Conservation (phyloP, 2,797 vertebrate genomes). For the Hyperoplus immaculatus region DNA sequence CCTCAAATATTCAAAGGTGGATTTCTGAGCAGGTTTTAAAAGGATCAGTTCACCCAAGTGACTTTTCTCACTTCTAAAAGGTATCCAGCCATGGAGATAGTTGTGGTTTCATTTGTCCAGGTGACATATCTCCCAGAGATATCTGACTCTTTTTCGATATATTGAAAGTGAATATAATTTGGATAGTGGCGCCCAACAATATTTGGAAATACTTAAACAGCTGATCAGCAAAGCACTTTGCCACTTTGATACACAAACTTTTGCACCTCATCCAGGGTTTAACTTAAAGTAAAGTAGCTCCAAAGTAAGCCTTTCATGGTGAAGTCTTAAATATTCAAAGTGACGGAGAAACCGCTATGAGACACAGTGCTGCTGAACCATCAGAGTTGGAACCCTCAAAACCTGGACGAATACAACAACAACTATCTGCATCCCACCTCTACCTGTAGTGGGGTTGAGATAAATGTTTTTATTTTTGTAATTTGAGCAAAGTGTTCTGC, state of each 20-base stretch:
- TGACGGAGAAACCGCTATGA: background rate
- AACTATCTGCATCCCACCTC: background rate
- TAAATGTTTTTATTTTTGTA: background rate
- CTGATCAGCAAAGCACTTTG: background rate
- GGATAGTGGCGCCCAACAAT: background rate
- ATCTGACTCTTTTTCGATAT: background rate
- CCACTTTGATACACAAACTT: background rate
- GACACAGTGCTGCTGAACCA: background rate
- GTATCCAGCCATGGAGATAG: background rate
- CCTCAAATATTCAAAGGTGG: background rate
- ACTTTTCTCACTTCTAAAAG: background rate
- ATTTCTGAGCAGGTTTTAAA: conserved; percentile 10
- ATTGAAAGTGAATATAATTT: background rate
- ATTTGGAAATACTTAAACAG: too few relatives aligned
- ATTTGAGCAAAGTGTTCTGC: conserved; percentile 3
- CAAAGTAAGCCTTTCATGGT: background rate
- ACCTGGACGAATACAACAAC: background rate
- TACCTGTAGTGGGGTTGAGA: background rate
- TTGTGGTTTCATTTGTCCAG: background rate
- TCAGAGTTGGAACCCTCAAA: background rate
- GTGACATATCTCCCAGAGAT: background rate
- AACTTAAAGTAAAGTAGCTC: background rate
- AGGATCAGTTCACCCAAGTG: conserved; percentile 7
- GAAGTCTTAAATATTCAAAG: background rate
- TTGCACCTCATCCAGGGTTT: background rate